phyloP scores from a whole-genome alignment of 2,888 invertebrate species.

The Cryptocephalus moraei region DNA sequence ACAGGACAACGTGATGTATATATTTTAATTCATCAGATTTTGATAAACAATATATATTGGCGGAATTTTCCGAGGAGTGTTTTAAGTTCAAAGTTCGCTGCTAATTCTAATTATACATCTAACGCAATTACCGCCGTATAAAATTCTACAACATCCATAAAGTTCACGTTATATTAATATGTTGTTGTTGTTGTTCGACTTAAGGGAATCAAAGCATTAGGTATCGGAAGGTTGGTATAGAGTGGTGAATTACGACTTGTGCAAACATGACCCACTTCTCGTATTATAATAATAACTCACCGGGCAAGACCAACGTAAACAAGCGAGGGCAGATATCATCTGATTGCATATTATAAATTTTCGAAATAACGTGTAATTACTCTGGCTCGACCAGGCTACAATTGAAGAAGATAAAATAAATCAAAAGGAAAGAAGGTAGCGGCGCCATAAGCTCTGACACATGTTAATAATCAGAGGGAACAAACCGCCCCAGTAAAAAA shows the following conservation, averaged over 20 bases:
- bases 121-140: too few relatives aligned
- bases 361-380: conserved; percentile 28
- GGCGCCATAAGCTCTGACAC: conserved; percentile 20
- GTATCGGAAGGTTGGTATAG: too few relatives aligned
- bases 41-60: too few relatives aligned
- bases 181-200: too few relatives aligned
- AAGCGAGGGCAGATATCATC: conserved; percentile 4
- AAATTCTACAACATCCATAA: too few relatives aligned
- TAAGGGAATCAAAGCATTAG: too few relatives aligned
- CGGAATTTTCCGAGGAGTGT: too few relatives aligned
- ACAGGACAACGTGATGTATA: too few relatives aligned
- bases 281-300: background rate
- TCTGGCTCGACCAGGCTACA: conserved; percentile 16
- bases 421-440: conserved; percentile 16
- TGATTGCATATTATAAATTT: conserved; percentile 27
- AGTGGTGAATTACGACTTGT: background rate
- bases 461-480: conserved; percentile 26
- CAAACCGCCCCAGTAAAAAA: conserved; percentile 28
- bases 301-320: background rate
- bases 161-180: too few relatives aligned
- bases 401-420: conserved; percentile 25
- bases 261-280: conserved; percentile 1
- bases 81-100: too few relatives aligned
- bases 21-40: too few relatives aligned
- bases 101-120: too few relatives aligned